These are phyloP conservation scores for Helobdella robusta DNA, from an alignment of 2,888 invertebrate species.

Conservation along the genomic window DNA sequence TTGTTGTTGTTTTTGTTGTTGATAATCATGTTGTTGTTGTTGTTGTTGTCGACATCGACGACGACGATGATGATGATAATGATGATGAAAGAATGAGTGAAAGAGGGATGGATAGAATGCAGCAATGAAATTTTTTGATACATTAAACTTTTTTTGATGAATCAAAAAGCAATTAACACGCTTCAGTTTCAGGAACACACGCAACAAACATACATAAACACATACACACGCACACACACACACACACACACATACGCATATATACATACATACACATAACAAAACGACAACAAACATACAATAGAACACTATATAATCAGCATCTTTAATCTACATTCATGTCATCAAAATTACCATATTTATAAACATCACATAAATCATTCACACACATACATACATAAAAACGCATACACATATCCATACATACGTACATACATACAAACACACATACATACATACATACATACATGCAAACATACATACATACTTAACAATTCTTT, in stretches of 20 bases:
- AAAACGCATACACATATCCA: conserved; percentile 1
- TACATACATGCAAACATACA: background rate
- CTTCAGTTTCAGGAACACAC: too few relatives aligned
- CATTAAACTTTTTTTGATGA: too few relatives aligned
- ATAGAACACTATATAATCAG: background rate
- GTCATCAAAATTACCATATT: too few relatives aligned
- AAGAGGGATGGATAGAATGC: too few relatives aligned
- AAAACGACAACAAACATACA: background rate
- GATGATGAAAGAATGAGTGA: too few relatives aligned
- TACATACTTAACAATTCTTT: background rate
- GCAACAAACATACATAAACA: background rate
- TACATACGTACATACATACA: background rate
- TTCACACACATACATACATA: background rate
- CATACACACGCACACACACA: background rate
- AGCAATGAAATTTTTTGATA: too few relatives aligned
- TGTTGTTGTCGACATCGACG: too few relatives aligned
- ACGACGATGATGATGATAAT: too few relatives aligned
- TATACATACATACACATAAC: background rate
- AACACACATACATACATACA: background rate
- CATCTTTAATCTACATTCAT: too few relatives aligned
- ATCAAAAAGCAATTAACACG: too few relatives aligned
- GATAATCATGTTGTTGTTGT: too few relatives aligned
- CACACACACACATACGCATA: background rate
- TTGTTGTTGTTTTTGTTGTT: background rate
- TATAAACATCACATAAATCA: too few relatives aligned